These are phyloP conservation scores for Gymnoscelis rufifasciata DNA, from an alignment of 2,888 invertebrate species.

Conservation along the genomic window DNA sequence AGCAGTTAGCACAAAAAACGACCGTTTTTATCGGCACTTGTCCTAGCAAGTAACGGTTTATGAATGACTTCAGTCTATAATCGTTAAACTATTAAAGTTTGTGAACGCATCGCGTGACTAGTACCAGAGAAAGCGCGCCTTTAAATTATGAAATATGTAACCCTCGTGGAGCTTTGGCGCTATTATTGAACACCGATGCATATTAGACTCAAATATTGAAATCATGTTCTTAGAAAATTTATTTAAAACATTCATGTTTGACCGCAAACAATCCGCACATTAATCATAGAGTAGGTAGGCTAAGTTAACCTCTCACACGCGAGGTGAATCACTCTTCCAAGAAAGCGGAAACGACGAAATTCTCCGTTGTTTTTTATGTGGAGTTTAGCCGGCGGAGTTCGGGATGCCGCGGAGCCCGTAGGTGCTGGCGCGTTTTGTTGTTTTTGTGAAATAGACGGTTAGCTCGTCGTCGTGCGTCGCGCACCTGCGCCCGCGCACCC, in stretches of 20 bases:
- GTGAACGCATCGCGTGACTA: constrained; percentile 56
- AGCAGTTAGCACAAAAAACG: too few species aligned
- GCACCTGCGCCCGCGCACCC: constrained; percentile 71
- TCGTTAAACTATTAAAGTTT: constrained; percentile 41
- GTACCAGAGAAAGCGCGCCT: constrained; percentile 56
- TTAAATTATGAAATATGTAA: constrained; percentile 55
- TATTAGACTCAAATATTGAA: constrained; percentile 54
- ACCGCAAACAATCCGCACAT: constrained; percentile 60
- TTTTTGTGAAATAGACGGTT: constrained; percentile 60
- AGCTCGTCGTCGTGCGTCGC: constrained; percentile 55
- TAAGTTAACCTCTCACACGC: constrained; percentile 42
- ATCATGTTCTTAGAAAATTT: constrained; percentile 49
- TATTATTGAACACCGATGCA: constrained; percentile 33
- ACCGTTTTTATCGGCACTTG: neutral
- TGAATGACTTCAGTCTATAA: constrained; percentile 19
- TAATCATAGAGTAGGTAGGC: constrained; percentile 53
- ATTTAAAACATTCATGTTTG: constrained; percentile 52
- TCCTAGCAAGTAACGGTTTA: neutral
- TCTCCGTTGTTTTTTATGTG: constrained; percentile 61
- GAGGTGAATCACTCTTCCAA: constrained; percentile 72
- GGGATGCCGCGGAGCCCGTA: constrained; percentile 44
- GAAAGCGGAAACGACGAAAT: constrained; percentile 75
- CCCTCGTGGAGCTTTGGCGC: constrained; percentile 47
- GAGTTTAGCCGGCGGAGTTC: constrained; percentile 41
- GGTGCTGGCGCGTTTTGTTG: constrained; percentile 42